These are phyloP conservation scores for Syngnathoides biaculeatus DNA, from an alignment of 2,113 vertebrate genomes.

Conservation along the genomic window DNA sequence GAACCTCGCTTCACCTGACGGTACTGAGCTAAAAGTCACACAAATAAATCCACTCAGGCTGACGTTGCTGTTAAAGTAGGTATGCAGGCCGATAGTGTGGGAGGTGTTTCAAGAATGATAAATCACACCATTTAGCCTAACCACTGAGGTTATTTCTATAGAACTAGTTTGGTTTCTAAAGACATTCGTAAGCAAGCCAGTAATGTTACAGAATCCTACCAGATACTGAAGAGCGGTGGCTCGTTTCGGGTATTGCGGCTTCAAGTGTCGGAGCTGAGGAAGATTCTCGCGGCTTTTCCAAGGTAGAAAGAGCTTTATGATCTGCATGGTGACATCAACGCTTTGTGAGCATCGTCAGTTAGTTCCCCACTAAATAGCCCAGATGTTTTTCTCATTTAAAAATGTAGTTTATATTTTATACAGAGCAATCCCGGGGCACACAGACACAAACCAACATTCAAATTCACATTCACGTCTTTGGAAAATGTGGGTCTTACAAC, in stretches of 20 bases:
- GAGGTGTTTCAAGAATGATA: slow-evolving; percentile 4
- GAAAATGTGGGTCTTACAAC: no score
- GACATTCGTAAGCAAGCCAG: slow-evolving; percentile 13
- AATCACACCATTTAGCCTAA: not conserved
- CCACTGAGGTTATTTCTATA: not conserved
- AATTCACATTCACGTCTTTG: no score
- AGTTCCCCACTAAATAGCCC: not conserved
- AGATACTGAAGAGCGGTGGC: slow-evolving; percentile 89
- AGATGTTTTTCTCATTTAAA: not conserved
- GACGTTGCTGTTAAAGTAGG: not conserved
- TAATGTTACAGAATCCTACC: slow-evolving; percentile 75
- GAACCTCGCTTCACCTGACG: slow-evolving; percentile 97
- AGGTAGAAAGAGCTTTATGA: slow-evolving; percentile 85
- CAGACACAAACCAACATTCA: no score
- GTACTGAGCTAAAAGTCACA: slow-evolving; percentile 85
- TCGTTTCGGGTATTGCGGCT: slow-evolving; percentile 87
- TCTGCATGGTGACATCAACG: slow-evolving; percentile 74
- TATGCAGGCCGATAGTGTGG: not conserved
- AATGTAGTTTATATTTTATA: no score
- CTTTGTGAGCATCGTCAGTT: not conserved
- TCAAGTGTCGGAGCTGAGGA: slow-evolving; percentile 93
- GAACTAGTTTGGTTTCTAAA: not conserved
- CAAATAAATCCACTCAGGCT: slow-evolving; percentile 27
- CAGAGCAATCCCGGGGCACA: no score
- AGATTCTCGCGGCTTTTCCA: slow-evolving; percentile 93